Evolutionary conservation across 2,888 invertebrate genomes (phyloP).

Genomic region (Hedychridium roseum): DNA sequence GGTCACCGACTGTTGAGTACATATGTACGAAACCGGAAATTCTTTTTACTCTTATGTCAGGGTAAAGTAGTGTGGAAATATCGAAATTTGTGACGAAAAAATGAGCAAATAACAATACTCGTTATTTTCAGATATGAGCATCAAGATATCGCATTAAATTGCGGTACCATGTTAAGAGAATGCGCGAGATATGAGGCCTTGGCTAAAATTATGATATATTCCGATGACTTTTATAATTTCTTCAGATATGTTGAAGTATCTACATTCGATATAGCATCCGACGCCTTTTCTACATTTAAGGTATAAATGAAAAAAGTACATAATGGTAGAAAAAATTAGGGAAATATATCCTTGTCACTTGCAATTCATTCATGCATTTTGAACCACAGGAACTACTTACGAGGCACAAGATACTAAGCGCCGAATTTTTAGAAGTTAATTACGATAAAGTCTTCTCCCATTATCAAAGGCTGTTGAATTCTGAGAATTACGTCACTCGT

Average conservation of each 20-base stretch:
- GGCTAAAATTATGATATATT: conserved; percentile 97
- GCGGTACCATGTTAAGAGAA: conserved; percentile 98
- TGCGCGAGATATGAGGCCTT: conserved; percentile 98
- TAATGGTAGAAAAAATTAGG: no score
- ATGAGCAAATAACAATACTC: not conserved
- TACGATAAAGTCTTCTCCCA: conserved; percentile 98
- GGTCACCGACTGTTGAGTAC: conserved; percentile 98
- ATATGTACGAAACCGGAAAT: conserved; percentile 98
- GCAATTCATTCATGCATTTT: no score
- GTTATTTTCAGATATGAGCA: conserved; percentile 85
- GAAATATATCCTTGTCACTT: no score
- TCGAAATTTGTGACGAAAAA: not conserved
- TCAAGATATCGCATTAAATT: conserved; percentile 98
- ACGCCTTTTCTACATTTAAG: conserved; percentile 99
- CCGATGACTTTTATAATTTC: conserved; percentile 99
- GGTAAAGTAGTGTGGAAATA: conserved; percentile 67
- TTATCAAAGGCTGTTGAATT: conserved; percentile 96
- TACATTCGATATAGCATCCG: conserved; percentile 99
- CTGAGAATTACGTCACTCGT: conserved; percentile 99
- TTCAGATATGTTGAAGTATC: conserved; percentile 99
- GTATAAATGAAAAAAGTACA: no score
- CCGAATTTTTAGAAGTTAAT: conserved; percentile 98
- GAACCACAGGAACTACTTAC: conserved; percentile 91
- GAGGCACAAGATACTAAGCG: conserved; percentile 93
- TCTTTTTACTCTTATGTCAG: conserved; percentile 94